A percentile compares a stretch with the other conserved stretches of the same genome.
phyloP scores from a whole-genome alignment of 2,113 vertebrate species.

The Perognathus longimembris region DNA sequence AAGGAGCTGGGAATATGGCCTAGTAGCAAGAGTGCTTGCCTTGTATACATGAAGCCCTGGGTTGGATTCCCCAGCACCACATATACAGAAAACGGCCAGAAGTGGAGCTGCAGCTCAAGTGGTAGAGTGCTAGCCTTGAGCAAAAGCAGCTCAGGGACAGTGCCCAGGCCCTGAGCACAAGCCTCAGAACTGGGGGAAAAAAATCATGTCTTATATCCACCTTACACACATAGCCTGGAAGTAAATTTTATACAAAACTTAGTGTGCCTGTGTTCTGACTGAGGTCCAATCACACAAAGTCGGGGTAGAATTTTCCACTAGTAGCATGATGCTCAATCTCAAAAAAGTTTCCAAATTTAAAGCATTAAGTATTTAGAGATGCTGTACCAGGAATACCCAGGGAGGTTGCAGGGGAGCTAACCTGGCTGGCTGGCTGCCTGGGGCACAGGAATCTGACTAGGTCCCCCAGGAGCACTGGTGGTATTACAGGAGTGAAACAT shows the following conservation, averaged over 20 bases:
- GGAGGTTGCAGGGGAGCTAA: background rate
- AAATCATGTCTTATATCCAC: no score
- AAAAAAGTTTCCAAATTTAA: background rate
- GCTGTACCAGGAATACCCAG: background rate
- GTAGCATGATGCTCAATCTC: background rate
- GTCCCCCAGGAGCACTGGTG: background rate
- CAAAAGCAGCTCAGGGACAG: no score
- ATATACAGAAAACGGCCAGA: no score
- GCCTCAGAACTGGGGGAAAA: no score
- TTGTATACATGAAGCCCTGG: no score
- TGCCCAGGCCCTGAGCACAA: no score
- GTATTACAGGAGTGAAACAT: background rate
- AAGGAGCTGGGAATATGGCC: no score
- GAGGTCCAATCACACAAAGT: background rate
- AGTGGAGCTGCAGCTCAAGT: no score
- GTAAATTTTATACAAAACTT: background rate
- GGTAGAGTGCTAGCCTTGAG: no score
- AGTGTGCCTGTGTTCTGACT: background rate
- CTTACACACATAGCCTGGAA: background rate
- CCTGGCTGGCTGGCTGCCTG: background rate
- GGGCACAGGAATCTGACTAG: background rate
- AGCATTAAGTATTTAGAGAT: background rate
- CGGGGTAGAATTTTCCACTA: background rate
- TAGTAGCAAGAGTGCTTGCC: no score
- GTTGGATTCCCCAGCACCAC: no score